Evolutionary conservation across 2,797 vertebrate species (phyloP), one percentile per base, ranked within the genome.

Genomic region (Epinephelus coioides): DNA sequence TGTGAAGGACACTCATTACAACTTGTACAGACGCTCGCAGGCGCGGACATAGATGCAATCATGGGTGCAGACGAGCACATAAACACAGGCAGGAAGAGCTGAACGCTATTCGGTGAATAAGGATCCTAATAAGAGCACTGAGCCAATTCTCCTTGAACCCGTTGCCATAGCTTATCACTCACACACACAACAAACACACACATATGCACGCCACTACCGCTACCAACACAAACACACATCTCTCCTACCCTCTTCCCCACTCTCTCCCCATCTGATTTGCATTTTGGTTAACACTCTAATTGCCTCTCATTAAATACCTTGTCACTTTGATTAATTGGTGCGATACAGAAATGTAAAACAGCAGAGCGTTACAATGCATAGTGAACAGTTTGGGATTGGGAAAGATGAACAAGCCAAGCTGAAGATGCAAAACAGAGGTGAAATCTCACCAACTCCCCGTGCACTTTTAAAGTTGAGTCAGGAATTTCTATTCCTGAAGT

Each of bases 271-370:
- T 86, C 90, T 90, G 85, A 94, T 94, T 94, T 93, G 90, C 93
- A 94, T 93, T 94, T 94, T 89, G 84, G 92, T 93, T 95, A 93
- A 94, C 90, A 89, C 85, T 91, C 92, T 95, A 96, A 96, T 95
- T 95, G 95, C 88, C 90, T 94, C 95, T 94, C 94, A 94, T 95
- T 95, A 95, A 93, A 91, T 92, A 92, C 88, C 90, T 92, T 95
- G 95, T 95, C 94, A 95, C 90, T 89, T 93, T 95, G 95, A 95
- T 96, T 94, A 94, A 95, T 95, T 94, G 92, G 90, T 74, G 86
- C 61, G 85, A 92, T 92, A 78, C 88, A 76, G 86, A 92, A 93
- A 94, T 90, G 92, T 90, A 93, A 94, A 95, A 94, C 86, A 94
- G 92, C 87, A 70, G 82, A 86, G 85, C 64, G 47, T 79, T 65